Base-by-base conservation (phyloP, 2,888 invertebrate species). In the Panopea generosa region DNA sequence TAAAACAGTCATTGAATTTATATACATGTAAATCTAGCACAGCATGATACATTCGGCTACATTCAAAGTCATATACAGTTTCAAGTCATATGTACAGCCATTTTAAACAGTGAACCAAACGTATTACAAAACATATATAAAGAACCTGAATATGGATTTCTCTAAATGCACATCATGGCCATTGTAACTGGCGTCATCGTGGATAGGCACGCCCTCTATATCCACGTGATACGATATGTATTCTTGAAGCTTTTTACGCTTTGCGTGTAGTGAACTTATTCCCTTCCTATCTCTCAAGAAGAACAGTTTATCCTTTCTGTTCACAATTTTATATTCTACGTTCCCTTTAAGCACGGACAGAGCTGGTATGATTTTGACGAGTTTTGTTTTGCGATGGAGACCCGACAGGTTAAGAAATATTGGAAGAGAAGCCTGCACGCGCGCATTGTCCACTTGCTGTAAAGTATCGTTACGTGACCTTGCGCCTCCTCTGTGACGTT, bases 311-410 rank as follows among this genome's bases (percentile, higher is more conserved):
- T 90, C 86, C 53, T 90, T 89, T 40, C 92, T 90, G 4, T 82
- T 71, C 1, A 76, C 76, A 49, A 92, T 90, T 52, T 79, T 81
- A 71, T 91, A 92, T n/a, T 84, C 77, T 14, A 92, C 89, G 79
- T 92, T 92, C 79, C 92, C 85, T 93, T 95, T 94, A 20, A 93
- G 89, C 24, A 90, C 91, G 16, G 89, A 88, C 9, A 95, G 93
- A 16, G 95, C 94, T 2, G 96, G 95, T 84, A 95, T 94, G 22
- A 96, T 91, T 89, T 95, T 95, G 29, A 96, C 93, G 74, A 96
- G 94, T 83, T 95, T 93, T 89, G 94, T 94, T 84, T 94, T 93
- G 79, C 95, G 95, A 85, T 94, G 94, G 0, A 95, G 95, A 86
- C 87, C 84, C 18, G 84, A 77, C 16, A 86, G 79, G 57, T 86